Evolutionary conservation across 2,888 invertebrate genomes (phyloP), one percentile per base, ranked within the genome.

Genomic region (Monoplex corrugatus): DNA sequence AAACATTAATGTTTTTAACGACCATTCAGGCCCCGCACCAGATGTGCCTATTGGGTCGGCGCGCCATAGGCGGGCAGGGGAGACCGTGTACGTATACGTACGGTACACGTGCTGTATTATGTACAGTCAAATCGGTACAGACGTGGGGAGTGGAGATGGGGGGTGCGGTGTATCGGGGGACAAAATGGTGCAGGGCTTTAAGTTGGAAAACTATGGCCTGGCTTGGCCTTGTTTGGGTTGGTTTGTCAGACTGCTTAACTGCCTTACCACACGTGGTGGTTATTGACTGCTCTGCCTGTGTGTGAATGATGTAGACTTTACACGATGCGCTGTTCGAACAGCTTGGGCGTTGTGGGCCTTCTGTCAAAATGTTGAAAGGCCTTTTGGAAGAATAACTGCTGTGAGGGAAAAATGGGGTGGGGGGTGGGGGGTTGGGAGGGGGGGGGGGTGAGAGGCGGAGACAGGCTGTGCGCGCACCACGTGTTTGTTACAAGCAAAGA

Each of bases 1-100:
- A 86, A 86, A 86, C 85, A 86, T 86, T 86, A 68, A 86, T 83
- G 83, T 45, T 50, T 83, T 83, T 50, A 83, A 83, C 83, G 50
- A 83, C 83, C 43, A 6, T 8, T 5, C 40, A 6, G 5, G 40
- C 13, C 8, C 32, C 13, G 43, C 82, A 38, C 82, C 82, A 82
- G 82, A 82, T 82, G 82, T 8, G 44, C 8, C 82, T 10, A 19
- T 72, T 72, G 72, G 8, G 16, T 8, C 50, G 8, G 50, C 10
- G n/a, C n/a, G n/a, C n/a, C n/a, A n/a, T n/a, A n/a, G n/a, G n/a
- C n/a, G n/a, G n/a, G n/a, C n/a, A n/a, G n/a, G n/a, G n/a, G n/a
- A n/a, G n/a, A n/a, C n/a, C n/a, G n/a, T n/a, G n/a, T n/a, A n/a
- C n/a, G n/a, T n/a, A n/a, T n/a, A 57, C 10, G 57, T 57, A 57